Conservation (phyloP, 2,888 invertebrate species). For the Hyles lineata region DNA sequence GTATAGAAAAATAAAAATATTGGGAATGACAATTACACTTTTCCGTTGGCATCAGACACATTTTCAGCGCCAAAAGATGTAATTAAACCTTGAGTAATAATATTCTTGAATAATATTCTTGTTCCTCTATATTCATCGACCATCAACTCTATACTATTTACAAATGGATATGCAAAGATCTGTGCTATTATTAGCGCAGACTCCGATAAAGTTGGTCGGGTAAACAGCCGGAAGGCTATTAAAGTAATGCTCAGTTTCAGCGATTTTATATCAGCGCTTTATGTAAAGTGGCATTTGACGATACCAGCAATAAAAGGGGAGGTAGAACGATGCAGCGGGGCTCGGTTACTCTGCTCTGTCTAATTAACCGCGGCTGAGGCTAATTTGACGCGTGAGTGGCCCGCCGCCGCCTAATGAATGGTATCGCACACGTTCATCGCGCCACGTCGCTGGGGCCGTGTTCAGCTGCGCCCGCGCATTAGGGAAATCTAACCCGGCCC, state of each 20-base stretch:
- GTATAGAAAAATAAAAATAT: too few species aligned
- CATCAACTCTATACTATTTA: too few species aligned
- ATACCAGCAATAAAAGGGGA: constrained; percentile 40
- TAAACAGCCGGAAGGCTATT: constrained; percentile 1
- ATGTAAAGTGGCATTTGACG: constrained; percentile 28
- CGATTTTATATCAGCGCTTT: constrained; percentile 8
- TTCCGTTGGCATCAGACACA: too few species aligned
- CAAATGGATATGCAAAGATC: too few species aligned
- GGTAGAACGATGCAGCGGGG: constrained; percentile 36
- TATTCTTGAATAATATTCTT: too few species aligned
- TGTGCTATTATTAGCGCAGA: neutral
- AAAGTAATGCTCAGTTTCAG: neutral
- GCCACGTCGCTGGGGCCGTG: constrained; percentile 67
- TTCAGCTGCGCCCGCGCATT: constrained; percentile 58
- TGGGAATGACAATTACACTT: too few species aligned
- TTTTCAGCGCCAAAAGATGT: too few species aligned
- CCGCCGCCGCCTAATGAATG: constrained; percentile 79
- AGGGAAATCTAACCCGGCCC: constrained; percentile 64
- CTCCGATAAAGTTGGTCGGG: neutral
- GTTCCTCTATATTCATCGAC: too few species aligned
- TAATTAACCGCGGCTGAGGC: constrained; percentile 78
- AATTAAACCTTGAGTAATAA: too few species aligned
- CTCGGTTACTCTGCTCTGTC: constrained; percentile 55
- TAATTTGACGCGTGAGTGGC: constrained; percentile 81
- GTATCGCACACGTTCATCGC: constrained; percentile 84